Evolutionary conservation across 1,140 invertebrate genomes (phyloP), one percentile per base, ranked within the genome.

Genomic region (Heliconius eleuchia): DNA sequence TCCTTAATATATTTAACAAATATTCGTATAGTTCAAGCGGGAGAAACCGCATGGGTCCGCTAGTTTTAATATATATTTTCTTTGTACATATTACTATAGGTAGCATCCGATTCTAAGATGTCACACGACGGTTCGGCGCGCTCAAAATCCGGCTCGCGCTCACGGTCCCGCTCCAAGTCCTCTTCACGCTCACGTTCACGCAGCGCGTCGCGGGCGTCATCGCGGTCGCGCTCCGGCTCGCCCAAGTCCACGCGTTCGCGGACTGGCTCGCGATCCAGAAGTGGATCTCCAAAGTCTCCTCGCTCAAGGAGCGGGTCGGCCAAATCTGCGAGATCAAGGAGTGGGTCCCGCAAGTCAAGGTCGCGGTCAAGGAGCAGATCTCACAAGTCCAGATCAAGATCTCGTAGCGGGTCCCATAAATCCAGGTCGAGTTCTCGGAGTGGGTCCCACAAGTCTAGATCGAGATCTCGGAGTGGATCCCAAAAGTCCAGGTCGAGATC

Each of bases 51-150:
- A 30, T 30, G 2, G 2, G 30, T 30, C 30, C 30, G 30, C 30
- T 30, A 30, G 30, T 34, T n/a, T 9, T n/a, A 57, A 23, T 23
- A 9, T 57, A 23, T n/a, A 7, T 23, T 11, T 23, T 57, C 8
- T 23, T 4, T 72, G 16, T 42, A 39, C 50, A 23, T 73, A 73
- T 79, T 52, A 46, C 73, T 72, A 19, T 85, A 92, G 91, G 88
- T 83, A 27, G 89, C 82, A 7, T 91, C 90, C 13, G 83, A 84
- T 13, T 86, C 87, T 3, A 90, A 86, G 75, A 91, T 91, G 91
- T 92, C 91, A 0, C 86, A 85, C 52, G 88, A 91, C 71, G 87
- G 91, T 0, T 89, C 91, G 4, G 86, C 81, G 8, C 83, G 84
- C 3, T 90, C 88, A 2, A 83, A 83, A 37, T 82, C 84, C 0